A percentile compares a stretch with the other conserved stretches of the same genome.
Evolutionary conservation across 2,888 invertebrate genomes (phyloP).

Genomic region (Metopia argyrocephala): DNA sequence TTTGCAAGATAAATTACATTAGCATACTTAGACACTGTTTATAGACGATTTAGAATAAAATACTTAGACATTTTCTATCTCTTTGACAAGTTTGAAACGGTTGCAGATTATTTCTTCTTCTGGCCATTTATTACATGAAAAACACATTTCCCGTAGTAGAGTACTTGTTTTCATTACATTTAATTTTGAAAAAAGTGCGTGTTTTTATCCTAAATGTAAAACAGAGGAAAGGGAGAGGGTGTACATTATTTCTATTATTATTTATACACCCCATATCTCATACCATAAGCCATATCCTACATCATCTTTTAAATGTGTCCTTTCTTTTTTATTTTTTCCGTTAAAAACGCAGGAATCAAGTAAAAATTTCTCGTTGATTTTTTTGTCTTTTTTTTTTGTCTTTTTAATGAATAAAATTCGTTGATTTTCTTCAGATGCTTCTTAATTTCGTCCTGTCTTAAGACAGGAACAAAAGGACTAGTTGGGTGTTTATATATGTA

Average conservation of each 20-base stretch:
- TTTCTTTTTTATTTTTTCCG: constrained; percentile 43
- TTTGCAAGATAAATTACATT: too few species aligned
- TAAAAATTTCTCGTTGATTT: too few species aligned
- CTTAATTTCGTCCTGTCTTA: constrained; percentile 14
- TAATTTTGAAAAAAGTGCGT: constrained; percentile 48
- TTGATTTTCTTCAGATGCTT: constrained; percentile 39
- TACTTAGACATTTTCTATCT: too few species aligned
- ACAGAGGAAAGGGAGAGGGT: not conserved
- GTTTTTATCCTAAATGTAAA: constrained; percentile 44
- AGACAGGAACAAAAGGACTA: not conserved
- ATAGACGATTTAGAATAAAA: too few species aligned
- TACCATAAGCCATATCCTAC: not conserved
- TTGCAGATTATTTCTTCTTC: too few species aligned
- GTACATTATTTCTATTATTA: constrained; percentile 52
- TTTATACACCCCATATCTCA: constrained; percentile 35
- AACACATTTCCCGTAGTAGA: not conserved
- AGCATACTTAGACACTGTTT: too few species aligned
- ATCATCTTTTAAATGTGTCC: constrained; percentile 35
- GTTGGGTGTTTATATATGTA: not conserved
- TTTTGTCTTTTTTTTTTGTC: constrained; percentile 24
- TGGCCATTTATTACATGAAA: not conserved
- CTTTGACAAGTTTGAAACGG: too few species aligned
- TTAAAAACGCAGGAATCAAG: constrained; percentile 21
- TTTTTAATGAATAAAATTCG: constrained; percentile 51
- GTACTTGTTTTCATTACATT: constrained; percentile 43